Percentiles rank a stretch among this genome's conserved stretches.
phyloP scores from a whole-genome alignment of 1,140 invertebrate species.

The Hetaerina americana region DNA sequence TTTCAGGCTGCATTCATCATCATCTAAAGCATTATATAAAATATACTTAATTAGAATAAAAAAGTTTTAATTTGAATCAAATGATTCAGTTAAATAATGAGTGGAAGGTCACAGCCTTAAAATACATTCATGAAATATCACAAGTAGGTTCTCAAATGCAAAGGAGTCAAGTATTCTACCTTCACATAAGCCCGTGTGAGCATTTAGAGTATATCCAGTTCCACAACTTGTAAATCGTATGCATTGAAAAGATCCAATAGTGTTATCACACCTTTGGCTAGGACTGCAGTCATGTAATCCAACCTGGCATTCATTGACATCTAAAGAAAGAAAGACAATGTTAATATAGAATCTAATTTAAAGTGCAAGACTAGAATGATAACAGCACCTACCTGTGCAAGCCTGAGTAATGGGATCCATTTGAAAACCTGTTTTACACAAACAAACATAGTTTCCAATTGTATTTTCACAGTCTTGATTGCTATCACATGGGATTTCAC shows the following conservation, averaged over 20 bases:
- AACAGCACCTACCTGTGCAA: slow-evolving; percentile 32
- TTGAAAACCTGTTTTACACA: slow-evolving; percentile 36
- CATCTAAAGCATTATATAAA: slow-evolving; percentile 46
- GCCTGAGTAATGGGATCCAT: slow-evolving; percentile 36
- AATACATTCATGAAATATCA: too few relatives aligned
- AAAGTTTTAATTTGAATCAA: too few relatives aligned
- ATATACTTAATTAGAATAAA: too few relatives aligned
- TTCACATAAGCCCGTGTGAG: slow-evolving; percentile 71
- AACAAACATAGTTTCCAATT: slow-evolving; percentile 35
- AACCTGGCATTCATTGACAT: slow-evolving; percentile 51
- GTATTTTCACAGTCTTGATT: slow-evolving; percentile 38
- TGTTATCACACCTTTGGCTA: slow-evolving; percentile 79
- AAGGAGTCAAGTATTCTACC: slow-evolving; percentile 36
- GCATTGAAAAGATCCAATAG: slow-evolving; percentile 73
- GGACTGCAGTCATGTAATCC: slow-evolving; percentile 40
- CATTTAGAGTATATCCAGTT: slow-evolving; percentile 90
- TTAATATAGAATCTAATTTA: neutral
- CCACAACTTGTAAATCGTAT: slow-evolving; percentile 77
- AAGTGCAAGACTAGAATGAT: neutral
- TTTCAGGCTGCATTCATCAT: slow-evolving; percentile 78
- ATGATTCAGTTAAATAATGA: too few relatives aligned
- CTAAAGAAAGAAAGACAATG: slow-evolving; percentile 21
- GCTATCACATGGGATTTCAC: slow-evolving; percentile 28
- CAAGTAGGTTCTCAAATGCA: too few relatives aligned
- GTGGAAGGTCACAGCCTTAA: too few relatives aligned